phyloP scores from a whole-genome alignment of 2,113 vertebrate species.

The Corythoichthys intestinalis region DNA sequence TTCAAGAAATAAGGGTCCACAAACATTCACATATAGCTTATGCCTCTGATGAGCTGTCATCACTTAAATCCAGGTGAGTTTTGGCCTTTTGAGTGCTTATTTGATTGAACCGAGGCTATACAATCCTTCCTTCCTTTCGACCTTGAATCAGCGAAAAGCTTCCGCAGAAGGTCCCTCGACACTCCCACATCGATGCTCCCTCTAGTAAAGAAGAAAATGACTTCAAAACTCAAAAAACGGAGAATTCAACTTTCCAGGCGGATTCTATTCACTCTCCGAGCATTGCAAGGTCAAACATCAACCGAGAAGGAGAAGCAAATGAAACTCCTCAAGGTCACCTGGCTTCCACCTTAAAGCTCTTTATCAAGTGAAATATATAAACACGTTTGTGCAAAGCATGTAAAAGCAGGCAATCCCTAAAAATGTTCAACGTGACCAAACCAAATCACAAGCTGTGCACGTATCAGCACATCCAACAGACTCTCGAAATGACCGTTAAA shows the following conservation, averaged over 20 bases:
- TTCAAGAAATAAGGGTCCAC: too few species aligned
- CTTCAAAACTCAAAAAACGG: background rate
- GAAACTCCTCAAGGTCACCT: slow-evolving; percentile 26
- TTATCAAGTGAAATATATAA: slow-evolving; percentile 8
- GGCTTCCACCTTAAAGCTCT: slow-evolving; percentile 1
- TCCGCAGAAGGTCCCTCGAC: background rate
- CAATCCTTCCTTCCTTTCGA: background rate
- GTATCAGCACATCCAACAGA: background rate
- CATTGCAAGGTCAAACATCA: slow-evolving; percentile 9
- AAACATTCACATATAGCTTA: too few species aligned
- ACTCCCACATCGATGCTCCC: background rate
- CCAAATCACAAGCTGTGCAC: background rate
- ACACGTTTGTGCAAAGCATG: background rate
- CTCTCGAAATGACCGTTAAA: background rate
- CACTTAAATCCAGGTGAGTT: background rate
- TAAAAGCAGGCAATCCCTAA: background rate
- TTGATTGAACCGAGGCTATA: background rate
- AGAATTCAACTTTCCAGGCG: slow-evolving; percentile 13
- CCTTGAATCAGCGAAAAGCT: slow-evolving; percentile 26
- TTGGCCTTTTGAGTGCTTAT: background rate
- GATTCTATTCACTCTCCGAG: slow-evolving; percentile 11
- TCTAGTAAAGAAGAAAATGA: slow-evolving; percentile 9
- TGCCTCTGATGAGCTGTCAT: background rate
- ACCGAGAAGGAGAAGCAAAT: slow-evolving; percentile 18
- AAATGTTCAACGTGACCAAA: background rate